phyloP scores from a whole-genome alignment of 2,888 invertebrate species.

The Amblyjoppa proteus region DNA sequence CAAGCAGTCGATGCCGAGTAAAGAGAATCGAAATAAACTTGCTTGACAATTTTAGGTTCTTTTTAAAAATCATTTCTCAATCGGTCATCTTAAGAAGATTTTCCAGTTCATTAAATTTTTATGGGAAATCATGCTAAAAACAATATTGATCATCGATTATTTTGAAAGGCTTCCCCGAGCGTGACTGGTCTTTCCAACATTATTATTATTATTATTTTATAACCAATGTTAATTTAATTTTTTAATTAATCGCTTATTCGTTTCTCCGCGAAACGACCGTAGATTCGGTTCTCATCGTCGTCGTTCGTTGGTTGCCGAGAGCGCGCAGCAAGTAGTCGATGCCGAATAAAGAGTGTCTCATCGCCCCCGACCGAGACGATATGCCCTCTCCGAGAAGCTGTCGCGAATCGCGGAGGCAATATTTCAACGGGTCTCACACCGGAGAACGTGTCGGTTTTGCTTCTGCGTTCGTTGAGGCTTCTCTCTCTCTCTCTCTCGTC shows the following conservation, averaged over 20 bases:
- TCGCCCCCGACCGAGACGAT: conserved; percentile 42
- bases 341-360: conserved; percentile 47
- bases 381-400: conserved; percentile 75
- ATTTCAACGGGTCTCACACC: conserved; percentile 77
- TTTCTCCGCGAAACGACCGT: background rate
- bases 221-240: background rate
- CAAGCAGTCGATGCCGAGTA: conserved; percentile 24
- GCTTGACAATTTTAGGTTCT: background rate
- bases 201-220: background rate
- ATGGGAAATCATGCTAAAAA: background rate
- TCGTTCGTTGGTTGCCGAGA: background rate
- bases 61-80: background rate
- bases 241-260: background rate
- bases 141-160: background rate
- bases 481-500: background rate
- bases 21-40: conserved; percentile 27
- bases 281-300: background rate
- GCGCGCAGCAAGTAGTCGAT: conserved; percentile 15
- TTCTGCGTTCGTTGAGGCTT: conserved; percentile 1
- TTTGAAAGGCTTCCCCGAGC: background rate
- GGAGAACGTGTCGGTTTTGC: conserved; percentile 59
- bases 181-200: background rate
- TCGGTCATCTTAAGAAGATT: background rate
- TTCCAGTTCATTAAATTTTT: background rate
- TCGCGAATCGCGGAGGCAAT: conserved; percentile 82